Base-by-base conservation (phyloP, 2,113 vertebrate genomes). In the Columba livia region DNA sequence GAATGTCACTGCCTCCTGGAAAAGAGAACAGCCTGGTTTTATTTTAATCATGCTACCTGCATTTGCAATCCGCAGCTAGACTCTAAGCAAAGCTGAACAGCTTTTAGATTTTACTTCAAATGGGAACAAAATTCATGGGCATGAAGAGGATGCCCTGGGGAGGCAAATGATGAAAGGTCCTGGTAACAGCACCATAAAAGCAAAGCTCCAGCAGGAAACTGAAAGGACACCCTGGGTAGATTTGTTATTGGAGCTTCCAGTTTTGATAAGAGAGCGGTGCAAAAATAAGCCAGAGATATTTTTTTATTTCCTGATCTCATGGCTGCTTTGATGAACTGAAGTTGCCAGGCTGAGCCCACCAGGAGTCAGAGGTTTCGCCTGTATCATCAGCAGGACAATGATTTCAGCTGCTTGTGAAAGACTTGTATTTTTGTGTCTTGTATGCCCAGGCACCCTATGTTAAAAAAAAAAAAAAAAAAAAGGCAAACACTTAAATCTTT, bases 51-150 rank as follows among this genome's bases (percentile, higher is more conserved):
- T 51, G 21, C 9, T 73, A 34, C 36, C 67, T 73, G 64, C 2
- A 2, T 90, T 89, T 78, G 34, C 66, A 86, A 66, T 75, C 28
- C 34, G 29, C 32, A 62, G 40, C 42, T 90, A 28, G 51, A 23
- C 31, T 86, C 28, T 58, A 54, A 62, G 44, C 29, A 83, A 78
- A 92, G 38, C 57, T 1, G 1, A 86, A 54, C 20, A 80, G 17
- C 51, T 88, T 88, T 86, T 54, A 25, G 61, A 72, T 88, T 79
- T 90, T 90, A 38, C 75, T 70, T 83, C 71, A 88, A 92, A 79
- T 38, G 17, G 19, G 19, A 90, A 21, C 4, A 4, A 88, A 79
- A 79, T 15, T 13, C 0, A 0, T 94, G 62, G 88, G 64, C 34
- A 47, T 9, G 32, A 90, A 84, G 16, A 60, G 38, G 58, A 36